These are phyloP conservation scores for Hydriomena furcata DNA, from an alignment of 2,888 invertebrate genomes.

Conservation along the genomic window DNA sequence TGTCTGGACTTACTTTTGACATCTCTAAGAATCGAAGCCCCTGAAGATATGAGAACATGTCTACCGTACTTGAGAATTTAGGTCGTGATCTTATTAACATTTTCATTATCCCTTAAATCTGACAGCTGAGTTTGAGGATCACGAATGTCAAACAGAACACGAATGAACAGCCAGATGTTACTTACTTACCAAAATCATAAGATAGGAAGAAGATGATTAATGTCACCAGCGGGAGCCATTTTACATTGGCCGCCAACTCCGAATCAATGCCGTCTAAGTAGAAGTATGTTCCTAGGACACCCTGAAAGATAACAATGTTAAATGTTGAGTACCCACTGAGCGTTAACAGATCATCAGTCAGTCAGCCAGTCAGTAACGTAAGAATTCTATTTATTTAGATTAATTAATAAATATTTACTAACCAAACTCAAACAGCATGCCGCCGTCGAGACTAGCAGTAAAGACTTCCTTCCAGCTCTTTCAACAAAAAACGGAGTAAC, in stretches of 20 bases:
- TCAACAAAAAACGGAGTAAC: constrained; percentile 55
- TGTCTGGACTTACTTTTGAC: no score
- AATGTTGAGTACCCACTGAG: no score
- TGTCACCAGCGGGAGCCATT: constrained; percentile 50
- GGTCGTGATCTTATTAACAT: no score
- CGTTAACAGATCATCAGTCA: no score
- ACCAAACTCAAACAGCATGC: constrained; percentile 53
- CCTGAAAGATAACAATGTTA: constrained; percentile 36
- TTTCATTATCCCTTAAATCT: no score
- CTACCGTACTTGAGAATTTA: no score
- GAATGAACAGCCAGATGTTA: neutral
- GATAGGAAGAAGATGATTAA: constrained; percentile 49
- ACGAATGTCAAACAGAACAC: neutral
- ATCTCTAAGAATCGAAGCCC: no score
- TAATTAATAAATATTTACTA: no score
- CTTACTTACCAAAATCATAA: constrained; percentile 49
- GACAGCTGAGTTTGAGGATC: no score
- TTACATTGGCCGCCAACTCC: constrained; percentile 29
- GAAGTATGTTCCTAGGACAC: constrained; percentile 49
- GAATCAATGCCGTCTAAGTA: constrained; percentile 37
- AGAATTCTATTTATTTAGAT: no score
- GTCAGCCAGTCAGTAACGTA: no score
- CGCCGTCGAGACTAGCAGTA: constrained; percentile 51
- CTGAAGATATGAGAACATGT: no score
- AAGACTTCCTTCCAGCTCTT: constrained; percentile 47